These are phyloP conservation scores for Jaculus jaculus DNA, from an alignment of 2,113 vertebrate genomes.

Conservation along the genomic window DNA sequence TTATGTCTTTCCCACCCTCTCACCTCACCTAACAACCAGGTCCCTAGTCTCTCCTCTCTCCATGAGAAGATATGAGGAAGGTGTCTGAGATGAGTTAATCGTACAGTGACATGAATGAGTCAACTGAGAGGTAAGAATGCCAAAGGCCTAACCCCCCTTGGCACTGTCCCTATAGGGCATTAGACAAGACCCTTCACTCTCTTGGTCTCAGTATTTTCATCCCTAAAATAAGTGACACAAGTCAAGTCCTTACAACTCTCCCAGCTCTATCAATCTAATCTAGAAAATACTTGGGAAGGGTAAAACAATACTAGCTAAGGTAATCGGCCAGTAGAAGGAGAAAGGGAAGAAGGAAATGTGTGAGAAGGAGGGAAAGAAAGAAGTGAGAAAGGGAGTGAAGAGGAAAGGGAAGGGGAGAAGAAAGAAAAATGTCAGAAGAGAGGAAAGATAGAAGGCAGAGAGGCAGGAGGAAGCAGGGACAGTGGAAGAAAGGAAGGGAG, in stretches of 20 bases:
- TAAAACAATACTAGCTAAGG: neutral
- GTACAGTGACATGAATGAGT: accelerated
- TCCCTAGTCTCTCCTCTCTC: neutral
- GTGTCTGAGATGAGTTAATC: neutral
- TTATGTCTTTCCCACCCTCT: neutral
- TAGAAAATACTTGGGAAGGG: neutral
- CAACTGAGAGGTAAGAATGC: accelerated
- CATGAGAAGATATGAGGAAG: neutral
- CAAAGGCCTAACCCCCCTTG: neutral
- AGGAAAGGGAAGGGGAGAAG: too few relatives aligned
- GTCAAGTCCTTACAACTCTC: neutral
- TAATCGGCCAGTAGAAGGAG: too few relatives aligned
- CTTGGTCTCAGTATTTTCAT: neutral
- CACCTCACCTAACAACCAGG: neutral
- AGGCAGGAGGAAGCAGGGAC: accelerated
- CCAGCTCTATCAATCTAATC: neutral
- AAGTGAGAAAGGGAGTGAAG: accelerated
- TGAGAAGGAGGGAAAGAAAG: accelerated
- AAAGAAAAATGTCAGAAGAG: accelerated
- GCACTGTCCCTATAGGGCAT: neutral
- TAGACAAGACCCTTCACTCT: neutral
- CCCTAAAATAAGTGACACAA: neutral
- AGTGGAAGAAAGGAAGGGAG: accelerated
- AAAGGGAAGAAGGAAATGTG: too few relatives aligned
- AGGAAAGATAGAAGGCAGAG: accelerated